A percentile compares a stretch with the other conserved stretches of the same genome.
Conservation (phyloP, 2,113 vertebrate species). For the Arvicanthis niloticus region DNA sequence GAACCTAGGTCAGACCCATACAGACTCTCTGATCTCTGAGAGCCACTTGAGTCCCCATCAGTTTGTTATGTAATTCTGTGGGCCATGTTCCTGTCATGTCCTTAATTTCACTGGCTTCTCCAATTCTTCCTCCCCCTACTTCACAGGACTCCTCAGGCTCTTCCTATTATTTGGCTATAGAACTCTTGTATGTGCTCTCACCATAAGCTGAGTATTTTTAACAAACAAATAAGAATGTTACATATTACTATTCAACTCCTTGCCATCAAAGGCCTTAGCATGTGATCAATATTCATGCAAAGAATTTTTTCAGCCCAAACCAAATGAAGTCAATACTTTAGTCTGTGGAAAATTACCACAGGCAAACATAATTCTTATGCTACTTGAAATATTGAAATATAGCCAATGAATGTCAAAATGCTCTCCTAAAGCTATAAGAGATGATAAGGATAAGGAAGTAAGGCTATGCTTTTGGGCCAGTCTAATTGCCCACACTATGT, state of each 20-base stretch:
- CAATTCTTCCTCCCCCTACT: not conserved
- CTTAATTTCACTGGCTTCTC: not conserved
- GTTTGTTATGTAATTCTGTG: not conserved
- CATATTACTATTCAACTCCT: constrained; percentile 42
- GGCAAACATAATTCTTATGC: not conserved
- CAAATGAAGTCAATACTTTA: not conserved
- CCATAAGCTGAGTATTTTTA: not conserved
- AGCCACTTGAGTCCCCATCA: not conserved
- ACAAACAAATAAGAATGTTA: not conserved
- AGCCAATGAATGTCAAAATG: not conserved
- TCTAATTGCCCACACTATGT: not conserved
- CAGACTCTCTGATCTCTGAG: not conserved
- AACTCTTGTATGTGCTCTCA: not conserved
- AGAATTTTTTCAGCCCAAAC: constrained; percentile 1
- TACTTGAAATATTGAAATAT: not conserved
- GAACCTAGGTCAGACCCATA: not conserved
- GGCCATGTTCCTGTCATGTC: not conserved
- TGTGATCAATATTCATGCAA: not conserved
- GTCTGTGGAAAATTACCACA: not conserved
- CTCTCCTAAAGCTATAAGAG: not conserved
- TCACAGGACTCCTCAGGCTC: not conserved
- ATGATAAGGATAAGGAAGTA: not conserved
- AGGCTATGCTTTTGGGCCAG: constrained; percentile 8
- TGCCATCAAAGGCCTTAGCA: not conserved
- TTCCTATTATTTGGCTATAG: not conserved